A percentile compares a stretch with the other conserved stretches of the same genome.
Evolutionary conservation across 2,113 vertebrate genomes (phyloP).

Genomic region (Agelaius phoeniceus): DNA sequence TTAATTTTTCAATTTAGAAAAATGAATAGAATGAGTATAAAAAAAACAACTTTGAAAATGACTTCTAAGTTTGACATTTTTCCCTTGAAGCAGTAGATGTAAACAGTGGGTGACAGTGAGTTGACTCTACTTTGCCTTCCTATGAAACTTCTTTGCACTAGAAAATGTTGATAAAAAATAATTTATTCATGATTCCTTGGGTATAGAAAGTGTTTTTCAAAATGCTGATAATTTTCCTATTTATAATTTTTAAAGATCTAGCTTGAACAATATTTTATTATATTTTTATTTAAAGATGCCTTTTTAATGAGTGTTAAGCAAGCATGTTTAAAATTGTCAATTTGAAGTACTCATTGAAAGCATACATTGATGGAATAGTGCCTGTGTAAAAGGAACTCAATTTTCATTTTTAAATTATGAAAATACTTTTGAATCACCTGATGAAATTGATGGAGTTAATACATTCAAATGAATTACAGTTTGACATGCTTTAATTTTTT

Average conservation of each 20-base stretch:
- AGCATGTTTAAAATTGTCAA: neutral
- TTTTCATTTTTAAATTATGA: neutral
- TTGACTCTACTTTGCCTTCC: slow-evolving; percentile 3
- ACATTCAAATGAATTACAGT: neutral
- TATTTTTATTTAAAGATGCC: neutral
- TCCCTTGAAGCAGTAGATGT: neutral
- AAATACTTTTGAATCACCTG: neutral
- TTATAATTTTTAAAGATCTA: neutral
- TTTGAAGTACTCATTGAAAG: neutral
- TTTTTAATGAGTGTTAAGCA: neutral
- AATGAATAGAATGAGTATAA: neutral
- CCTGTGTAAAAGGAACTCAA: neutral
- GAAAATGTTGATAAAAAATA: neutral
- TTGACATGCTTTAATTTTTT: neutral
- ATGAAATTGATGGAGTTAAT: neutral
- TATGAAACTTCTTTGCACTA: slow-evolving; percentile 29
- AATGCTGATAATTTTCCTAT: neutral
- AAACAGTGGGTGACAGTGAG: slow-evolving; percentile 32
- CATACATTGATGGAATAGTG: neutral
- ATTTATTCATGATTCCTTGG: slow-evolving; percentile 8
- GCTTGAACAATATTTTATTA: neutral
- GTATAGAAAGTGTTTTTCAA: neutral
- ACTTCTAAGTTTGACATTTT: neutral
- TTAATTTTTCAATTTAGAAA: neutral
- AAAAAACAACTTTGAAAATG: neutral